phyloP scores from a whole-genome alignment of 2,113 vertebrate species.

The Ondatra zibethicus region DNA sequence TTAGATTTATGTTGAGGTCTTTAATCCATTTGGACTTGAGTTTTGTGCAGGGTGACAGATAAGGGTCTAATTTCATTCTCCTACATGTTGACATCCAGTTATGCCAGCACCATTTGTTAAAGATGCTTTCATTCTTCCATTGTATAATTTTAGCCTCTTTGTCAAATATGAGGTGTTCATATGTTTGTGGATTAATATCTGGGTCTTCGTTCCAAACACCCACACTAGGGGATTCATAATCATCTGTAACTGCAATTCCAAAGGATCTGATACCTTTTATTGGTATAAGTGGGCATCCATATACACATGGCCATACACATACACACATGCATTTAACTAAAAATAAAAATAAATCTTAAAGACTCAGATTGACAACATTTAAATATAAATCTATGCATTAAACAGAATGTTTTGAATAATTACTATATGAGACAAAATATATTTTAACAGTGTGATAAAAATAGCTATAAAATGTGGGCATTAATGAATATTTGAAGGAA shows the following conservation, averaged over 20 bases:
- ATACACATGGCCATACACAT: not conserved
- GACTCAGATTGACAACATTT: not conserved
- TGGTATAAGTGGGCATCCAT: not conserved
- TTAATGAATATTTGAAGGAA: not conserved
- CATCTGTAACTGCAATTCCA: not conserved
- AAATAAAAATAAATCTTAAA: not conserved
- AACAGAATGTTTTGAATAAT: not conserved
- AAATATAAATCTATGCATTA: constrained; percentile 33
- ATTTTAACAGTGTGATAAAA: constrained; percentile 13
- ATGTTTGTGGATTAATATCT: too few species aligned
- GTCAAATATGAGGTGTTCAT: too few species aligned
- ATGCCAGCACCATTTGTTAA: too few species aligned
- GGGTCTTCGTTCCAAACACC: not conserved
- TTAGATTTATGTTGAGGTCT: too few species aligned
- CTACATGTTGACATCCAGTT: too few species aligned
- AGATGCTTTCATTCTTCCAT: too few species aligned
- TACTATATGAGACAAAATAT: not conserved
- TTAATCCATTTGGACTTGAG: too few species aligned
- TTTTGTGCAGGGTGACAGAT: too few species aligned
- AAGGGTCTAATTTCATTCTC: too few species aligned
- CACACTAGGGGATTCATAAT: too few species aligned
- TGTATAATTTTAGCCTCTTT: too few species aligned
- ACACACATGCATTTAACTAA: not conserved
- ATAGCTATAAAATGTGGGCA: constrained; percentile 20
- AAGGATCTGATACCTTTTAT: not conserved